Evolutionary conservation across 2,888 invertebrate genomes (phyloP), one percentile per base, ranked within the genome.

Genomic region (Smittia sp.): DNA sequence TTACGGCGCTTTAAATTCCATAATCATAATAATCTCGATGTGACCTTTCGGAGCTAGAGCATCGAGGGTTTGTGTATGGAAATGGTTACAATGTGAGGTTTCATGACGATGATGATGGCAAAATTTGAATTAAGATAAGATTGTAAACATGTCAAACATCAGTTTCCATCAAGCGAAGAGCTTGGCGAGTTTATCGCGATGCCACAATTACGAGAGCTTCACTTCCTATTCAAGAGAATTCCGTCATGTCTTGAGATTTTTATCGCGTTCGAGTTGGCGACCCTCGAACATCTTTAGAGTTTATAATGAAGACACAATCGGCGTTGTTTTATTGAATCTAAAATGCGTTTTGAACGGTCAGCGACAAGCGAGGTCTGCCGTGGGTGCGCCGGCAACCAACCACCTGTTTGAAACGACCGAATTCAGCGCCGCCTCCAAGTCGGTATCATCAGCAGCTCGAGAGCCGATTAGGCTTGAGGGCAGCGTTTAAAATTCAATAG

Each of bases 101-200:
- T 13, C 58, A 22, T 52, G 11, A 52, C 22, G 22, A 58, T 58
- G 58, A 58, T 22, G 18, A 18, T 58, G 58, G 58, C 58, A 58
- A 58, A 58, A 2, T 58, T 58, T 18, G n/a, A 58, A 58, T 58
- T 58, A 22, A 58, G 58, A 58, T 58, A 58, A 58, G 58, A 18
- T 58, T 58, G 58, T 58, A 22, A 58, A 58, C 9, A 58, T 58
- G 58, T 58, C 58, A 58, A 58, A 58, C 22, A 58, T 58, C 58
- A 58, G 20, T 58, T 58, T 22, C 22, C 58, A 58, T 58, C 58
- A 58, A 18, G 18, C 58, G 15, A 13, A 46, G 15, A 58, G 58
- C n/a, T 52, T 52, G 9, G 15, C 18, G 3, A 46, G 2, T 58
- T 58, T 58, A 58, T 58, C 58, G 18, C 7, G 58, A 58, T 58